phyloP scores from a whole-genome alignment of 1,140 invertebrate species.

The Penaeus japonicus region DNA sequence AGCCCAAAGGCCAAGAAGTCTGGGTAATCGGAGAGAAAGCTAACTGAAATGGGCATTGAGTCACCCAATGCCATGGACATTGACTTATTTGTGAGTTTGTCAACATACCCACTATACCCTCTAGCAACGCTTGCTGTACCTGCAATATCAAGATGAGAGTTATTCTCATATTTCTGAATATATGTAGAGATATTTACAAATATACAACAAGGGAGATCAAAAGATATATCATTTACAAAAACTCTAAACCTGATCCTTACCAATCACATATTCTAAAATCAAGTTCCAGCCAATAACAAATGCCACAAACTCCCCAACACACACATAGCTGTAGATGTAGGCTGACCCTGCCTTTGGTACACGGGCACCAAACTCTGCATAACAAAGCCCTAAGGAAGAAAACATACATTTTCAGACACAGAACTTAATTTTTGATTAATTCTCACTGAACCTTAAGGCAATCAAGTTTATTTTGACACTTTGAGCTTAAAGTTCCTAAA shows the following conservation, averaged over 20 bases:
- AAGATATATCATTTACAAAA: neutral
- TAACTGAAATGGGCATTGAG: slow-evolving; percentile 75
- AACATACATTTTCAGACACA: neutral
- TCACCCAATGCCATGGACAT: slow-evolving; percentile 76
- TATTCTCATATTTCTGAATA: neutral
- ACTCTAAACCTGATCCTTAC: slow-evolving; percentile 65
- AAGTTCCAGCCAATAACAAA: slow-evolving; percentile 85
- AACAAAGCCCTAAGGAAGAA: slow-evolving; percentile 66
- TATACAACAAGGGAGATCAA: neutral
- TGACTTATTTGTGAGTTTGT: slow-evolving; percentile 77
- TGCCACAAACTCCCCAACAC: slow-evolving; percentile 79
- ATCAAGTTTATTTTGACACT: too few species aligned
- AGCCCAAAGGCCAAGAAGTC: slow-evolving; percentile 81
- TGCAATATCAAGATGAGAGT: slow-evolving; percentile 61
- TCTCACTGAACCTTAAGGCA: too few species aligned
- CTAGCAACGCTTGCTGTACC: slow-evolving; percentile 90
- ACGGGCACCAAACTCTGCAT: slow-evolving; percentile 74
- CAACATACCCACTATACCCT: slow-evolving; percentile 88
- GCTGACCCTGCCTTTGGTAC: slow-evolving; percentile 74
- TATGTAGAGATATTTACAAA: neutral
- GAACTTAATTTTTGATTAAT: slow-evolving; percentile 18
- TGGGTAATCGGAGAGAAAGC: slow-evolving; percentile 80
- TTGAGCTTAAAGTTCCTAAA: neutral
- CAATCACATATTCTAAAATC: slow-evolving; percentile 88
- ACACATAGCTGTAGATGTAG: slow-evolving; percentile 81